Base-by-base conservation (phyloP, 2,113 vertebrate genomes). In the Clarias gariepinus region DNA sequence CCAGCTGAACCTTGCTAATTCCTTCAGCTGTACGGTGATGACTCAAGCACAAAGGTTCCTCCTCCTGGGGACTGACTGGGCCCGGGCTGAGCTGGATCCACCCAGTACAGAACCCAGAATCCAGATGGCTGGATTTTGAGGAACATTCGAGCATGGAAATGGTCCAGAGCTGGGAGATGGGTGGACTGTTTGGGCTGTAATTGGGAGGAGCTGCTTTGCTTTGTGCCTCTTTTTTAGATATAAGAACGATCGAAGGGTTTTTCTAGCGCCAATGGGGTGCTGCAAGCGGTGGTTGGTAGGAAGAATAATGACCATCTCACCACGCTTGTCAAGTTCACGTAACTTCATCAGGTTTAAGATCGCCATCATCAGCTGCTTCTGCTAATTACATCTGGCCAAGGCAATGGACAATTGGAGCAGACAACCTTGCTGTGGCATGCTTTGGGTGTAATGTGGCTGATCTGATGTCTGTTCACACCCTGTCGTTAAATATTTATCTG, bases 11-110 rank as follows among this genome's bases (percentile, higher is more conserved):
- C 73, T 95, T 47, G 91, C 89, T 0, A 90, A 93, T 57, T 74
- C 57, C 57, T 92, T 96, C 89, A 95, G 90, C 90, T 96, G 94
- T 90, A 95, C 93, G 0, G 89, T 89, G 88, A 95, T 95, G 95
- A 96, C 93, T 0, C 91, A 89, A 0, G 90, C 89, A 83, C 95
- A 96, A 85, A 90, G 90, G 33, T 64, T 96, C 86, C 93, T 96
- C 86, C 93, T 96, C 9, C 89, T 96, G 41, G 95, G 95, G 3
- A 91, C 92, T 0, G 92, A 95, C 91, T 95, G 95, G 95, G 94
- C 95, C n/a, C n/a, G n/a, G n/a, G n/a, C 18, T 96, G 95, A 94
- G 93, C 73, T 95, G 57, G 92, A 95, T 47, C 90, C 87, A 23
- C 89, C 89, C 11, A 92, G 88, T 88, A 94, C 93, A 90, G 94